Percentiles rank a stretch among this genome's conserved stretches.
These are phyloP conservation scores for Scaeva pyrastri DNA, from an alignment of 2,888 invertebrate genomes.

Conservation along the genomic window DNA sequence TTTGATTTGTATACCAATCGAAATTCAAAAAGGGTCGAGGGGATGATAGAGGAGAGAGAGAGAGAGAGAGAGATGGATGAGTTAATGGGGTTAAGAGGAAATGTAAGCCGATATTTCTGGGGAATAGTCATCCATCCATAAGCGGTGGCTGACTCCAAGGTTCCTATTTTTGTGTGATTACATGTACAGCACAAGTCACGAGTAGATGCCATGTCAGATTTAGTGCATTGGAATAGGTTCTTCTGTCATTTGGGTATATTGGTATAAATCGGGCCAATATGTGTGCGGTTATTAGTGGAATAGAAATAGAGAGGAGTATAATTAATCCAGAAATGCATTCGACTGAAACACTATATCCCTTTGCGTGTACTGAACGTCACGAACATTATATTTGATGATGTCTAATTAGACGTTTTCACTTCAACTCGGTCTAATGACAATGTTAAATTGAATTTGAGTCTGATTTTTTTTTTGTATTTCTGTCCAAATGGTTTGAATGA, in stretches of 20 bases:
- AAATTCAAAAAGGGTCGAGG: not conserved
- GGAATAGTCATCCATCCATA: not conserved
- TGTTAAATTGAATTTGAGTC: not conserved
- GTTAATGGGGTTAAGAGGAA: constrained; percentile 70
- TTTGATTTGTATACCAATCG: constrained; percentile 17
- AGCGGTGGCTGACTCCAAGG: constrained; percentile 14
- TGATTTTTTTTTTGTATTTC: not conserved
- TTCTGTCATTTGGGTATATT: constrained; percentile 51
- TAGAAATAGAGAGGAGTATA: constrained; percentile 14
- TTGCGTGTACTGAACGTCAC: constrained; percentile 27
- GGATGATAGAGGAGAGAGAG: not conserved
- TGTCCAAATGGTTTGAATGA: not conserved
- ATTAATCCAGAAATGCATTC: constrained; percentile 60
- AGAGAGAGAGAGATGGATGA: constrained; percentile 39
- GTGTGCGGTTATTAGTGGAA: constrained; percentile 64
- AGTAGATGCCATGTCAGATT: constrained; percentile 33
- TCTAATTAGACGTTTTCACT: constrained; percentile 36
- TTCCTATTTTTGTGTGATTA: constrained; percentile 47
- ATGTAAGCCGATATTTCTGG: constrained; percentile 54
- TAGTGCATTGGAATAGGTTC: constrained; percentile 32
- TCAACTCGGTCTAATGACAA: not conserved
- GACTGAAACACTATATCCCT: constrained; percentile 46
- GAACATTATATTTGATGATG: constrained; percentile 3
- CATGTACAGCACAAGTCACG: no score
- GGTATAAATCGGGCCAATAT: constrained; percentile 57